Percentiles rank a stretch among this genome's conserved stretches.
Evolutionary conservation across 2,113 vertebrate genomes (phyloP).

Genomic region (Litocranius walleri): DNA sequence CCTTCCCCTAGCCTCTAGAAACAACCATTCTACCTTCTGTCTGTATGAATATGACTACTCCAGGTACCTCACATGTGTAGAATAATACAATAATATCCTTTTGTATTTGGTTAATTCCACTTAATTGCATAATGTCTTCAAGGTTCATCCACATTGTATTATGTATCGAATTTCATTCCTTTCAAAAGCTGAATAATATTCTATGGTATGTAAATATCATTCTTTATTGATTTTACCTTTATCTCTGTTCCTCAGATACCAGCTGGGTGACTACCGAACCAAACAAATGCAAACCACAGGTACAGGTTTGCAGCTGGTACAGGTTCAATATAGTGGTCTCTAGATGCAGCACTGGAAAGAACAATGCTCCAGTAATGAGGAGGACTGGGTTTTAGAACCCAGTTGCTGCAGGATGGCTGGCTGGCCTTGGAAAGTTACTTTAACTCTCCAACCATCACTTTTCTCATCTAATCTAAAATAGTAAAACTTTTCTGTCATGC

Average conservation of each 20-base stretch:
- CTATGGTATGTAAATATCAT: background rate
- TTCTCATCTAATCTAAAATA: background rate
- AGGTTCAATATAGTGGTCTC: background rate
- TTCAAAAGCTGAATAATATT: background rate
- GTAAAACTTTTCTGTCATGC: background rate
- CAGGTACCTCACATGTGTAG: background rate
- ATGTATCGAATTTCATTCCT: background rate
- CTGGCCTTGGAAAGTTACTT: background rate
- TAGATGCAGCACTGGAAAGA: background rate
- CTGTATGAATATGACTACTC: background rate
- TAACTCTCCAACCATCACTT: background rate
- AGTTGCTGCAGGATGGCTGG: background rate
- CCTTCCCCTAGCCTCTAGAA: background rate
- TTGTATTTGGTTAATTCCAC: background rate
- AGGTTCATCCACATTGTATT: background rate
- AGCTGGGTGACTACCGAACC: background rate
- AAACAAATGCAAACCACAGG: background rate
- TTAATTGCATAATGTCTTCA: background rate
- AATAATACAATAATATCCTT: background rate
- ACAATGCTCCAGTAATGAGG: background rate
- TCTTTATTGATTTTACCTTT: background rate
- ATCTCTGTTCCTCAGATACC: background rate
- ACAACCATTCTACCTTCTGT: background rate
- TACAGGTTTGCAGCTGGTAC: background rate
- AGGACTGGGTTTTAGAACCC: background rate